Evolutionary conservation across 2,113 vertebrate species (phyloP).

Genomic region (Heliornis fulica): DNA sequence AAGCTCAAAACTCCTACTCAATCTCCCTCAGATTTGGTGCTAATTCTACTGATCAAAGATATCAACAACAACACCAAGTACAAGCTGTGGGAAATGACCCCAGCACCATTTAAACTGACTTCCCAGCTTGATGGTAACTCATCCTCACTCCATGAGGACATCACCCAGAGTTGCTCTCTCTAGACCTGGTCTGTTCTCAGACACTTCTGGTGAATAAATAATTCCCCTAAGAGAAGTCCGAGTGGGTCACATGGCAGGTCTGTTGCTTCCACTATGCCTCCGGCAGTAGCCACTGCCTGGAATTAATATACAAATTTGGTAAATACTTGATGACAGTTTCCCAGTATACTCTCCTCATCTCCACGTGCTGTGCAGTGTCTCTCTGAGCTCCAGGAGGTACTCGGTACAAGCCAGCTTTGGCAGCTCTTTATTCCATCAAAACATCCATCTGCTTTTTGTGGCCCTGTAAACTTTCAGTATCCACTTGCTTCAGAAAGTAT

Average conservation of each 20-base stretch:
- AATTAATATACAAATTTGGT: neutral
- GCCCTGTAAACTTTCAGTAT: neutral
- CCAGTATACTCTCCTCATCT: neutral
- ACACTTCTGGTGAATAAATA: neutral
- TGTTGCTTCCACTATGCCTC: neutral
- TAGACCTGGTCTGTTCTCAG: neutral
- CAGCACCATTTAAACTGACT: neutral
- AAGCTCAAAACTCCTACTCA: neutral
- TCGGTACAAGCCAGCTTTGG: neutral
- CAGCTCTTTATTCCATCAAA: neutral
- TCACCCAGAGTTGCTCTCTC: neutral
- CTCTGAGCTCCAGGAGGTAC: neutral
- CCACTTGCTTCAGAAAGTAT: neutral
- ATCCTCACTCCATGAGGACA: neutral
- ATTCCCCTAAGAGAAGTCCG: neutral
- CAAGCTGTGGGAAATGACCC: neutral
- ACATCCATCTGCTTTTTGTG: neutral
- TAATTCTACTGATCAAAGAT: neutral
- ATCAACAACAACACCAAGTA: neutral
- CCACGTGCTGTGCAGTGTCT: neutral
- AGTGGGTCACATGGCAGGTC: fast-evolving
- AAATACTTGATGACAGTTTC: neutral
- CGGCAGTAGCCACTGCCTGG: neutral
- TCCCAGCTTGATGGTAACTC: neutral
- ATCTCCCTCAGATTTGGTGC: neutral